Percentiles rank a stretch among this genome's conserved stretches.
Conservation (phyloP, 2,113 vertebrate genomes). For the Carollia perspicillata region DNA sequence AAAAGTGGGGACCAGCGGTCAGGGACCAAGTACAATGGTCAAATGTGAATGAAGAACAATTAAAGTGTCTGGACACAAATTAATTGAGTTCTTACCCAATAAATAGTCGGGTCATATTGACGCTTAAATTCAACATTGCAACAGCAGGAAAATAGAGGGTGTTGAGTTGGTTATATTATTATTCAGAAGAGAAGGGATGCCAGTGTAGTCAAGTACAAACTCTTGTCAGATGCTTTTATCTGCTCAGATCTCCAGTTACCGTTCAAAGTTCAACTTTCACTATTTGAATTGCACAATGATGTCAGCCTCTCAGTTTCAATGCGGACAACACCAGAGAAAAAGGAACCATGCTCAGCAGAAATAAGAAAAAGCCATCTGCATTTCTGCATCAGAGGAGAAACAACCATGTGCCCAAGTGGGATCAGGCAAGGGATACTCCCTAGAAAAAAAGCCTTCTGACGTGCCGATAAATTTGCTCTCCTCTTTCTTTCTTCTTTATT, state of each 20-base stretch:
- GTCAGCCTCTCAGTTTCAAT: constrained; percentile 59
- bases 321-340: constrained; percentile 54
- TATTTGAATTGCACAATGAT: constrained; percentile 63
- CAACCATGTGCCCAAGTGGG: fast-evolving
- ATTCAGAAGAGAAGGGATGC: constrained; percentile 53
- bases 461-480: background rate
- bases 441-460: constrained; percentile 46
- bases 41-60: constrained; percentile 79
- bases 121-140: constrained; percentile 66
- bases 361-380: constrained; percentile 38
- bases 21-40: constrained; percentile 73
- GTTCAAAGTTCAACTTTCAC: constrained; percentile 65
- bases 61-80: constrained; percentile 80
- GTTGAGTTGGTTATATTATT: constrained; percentile 27
- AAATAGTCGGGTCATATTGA: constrained; percentile 71
- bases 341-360: constrained; percentile 53
- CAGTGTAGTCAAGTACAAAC: constrained; percentile 62
- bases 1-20: constrained; percentile 72
- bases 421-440: background rate
- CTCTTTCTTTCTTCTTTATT: background rate
- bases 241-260: constrained; percentile 63
- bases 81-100: constrained; percentile 77
- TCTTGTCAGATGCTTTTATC: constrained; percentile 63
- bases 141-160: constrained; percentile 23
- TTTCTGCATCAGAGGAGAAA: constrained; percentile 12